These are phyloP conservation scores for Alauda arvensis DNA, from an alignment of 2,797 vertebrate genomes.

Conservation along the genomic window DNA sequence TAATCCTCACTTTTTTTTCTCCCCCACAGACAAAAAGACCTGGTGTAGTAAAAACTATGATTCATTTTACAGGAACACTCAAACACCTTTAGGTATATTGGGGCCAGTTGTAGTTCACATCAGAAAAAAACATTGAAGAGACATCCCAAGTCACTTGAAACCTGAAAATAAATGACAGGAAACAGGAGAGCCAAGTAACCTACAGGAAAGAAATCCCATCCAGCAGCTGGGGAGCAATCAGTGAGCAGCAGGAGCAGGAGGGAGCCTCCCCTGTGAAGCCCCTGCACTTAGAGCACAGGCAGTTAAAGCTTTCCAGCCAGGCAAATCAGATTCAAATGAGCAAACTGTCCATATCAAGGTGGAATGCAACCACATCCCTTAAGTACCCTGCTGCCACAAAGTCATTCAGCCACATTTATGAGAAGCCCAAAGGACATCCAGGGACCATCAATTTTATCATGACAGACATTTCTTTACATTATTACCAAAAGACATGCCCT, in stretches of 20 bases:
- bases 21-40: not conserved
- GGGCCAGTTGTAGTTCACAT: not conserved
- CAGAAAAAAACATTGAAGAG: not conserved
- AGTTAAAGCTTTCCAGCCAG: not conserved
- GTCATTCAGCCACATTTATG: constrained; percentile 18
- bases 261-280: not conserved
- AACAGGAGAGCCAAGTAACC: not conserved
- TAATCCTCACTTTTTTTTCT: not conserved
- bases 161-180: not conserved
- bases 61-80: not conserved
- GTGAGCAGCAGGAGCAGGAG: not conserved
- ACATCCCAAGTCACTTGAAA: not conserved
- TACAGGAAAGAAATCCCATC: not conserved
- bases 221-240: not conserved
- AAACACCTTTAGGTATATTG: not conserved
- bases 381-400: not conserved
- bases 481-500: constrained; percentile 46
- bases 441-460: constrained; percentile 61
- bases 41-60: not conserved
- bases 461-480: constrained; percentile 39
- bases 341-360: not conserved
- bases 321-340: constrained; percentile 26
- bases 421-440: constrained; percentile 66
- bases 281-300: not conserved
- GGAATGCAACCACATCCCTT: constrained; percentile 9